Conservation (phyloP, 2,797 vertebrate genomes). For the Aplochiton taeniatus region DNA sequence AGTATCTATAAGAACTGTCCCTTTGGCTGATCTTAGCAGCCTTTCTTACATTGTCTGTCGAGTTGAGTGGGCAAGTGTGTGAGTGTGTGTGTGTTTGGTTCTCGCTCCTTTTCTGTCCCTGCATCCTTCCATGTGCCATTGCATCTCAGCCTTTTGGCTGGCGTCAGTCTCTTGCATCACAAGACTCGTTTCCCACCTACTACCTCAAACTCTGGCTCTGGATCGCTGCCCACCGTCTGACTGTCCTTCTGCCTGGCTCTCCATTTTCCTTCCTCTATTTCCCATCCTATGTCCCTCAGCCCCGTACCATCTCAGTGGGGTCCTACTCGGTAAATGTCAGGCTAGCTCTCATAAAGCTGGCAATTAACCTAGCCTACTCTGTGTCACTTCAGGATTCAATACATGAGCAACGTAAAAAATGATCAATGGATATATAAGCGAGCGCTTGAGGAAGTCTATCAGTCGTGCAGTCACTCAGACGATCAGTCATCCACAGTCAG, state of each 20-base stretch:
- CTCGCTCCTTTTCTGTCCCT: conserved; percentile 2
- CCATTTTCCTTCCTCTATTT: not conserved
- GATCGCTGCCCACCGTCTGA: not conserved
- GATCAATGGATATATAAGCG: not conserved
- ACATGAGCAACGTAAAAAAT: conserved; percentile 13
- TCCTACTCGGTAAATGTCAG: conserved; percentile 44
- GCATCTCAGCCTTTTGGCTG: not conserved
- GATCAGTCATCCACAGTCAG: too few relatives aligned
- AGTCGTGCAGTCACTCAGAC: not conserved
- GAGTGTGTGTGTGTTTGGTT: conserved; percentile 21
- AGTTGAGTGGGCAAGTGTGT: too few relatives aligned
- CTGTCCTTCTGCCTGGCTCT: not conserved
- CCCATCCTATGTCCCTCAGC: not conserved
- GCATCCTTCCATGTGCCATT: not conserved
- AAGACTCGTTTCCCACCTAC: not conserved
- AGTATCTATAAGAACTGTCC: too few relatives aligned
- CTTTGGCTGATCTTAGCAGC: too few relatives aligned
- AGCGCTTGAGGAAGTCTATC: conserved; percentile 1
- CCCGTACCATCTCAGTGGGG: conserved; percentile 30
- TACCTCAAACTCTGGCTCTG: not conserved
- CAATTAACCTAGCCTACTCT: conserved; percentile 23
- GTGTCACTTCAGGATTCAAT: conserved; percentile 12
- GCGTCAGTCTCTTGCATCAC: not conserved
- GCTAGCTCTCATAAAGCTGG: conserved; percentile 42
- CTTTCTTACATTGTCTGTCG: too few relatives aligned